Evolutionary conservation across 2,113 vertebrate species (phyloP).

Genomic region (Caracal caracal): DNA sequence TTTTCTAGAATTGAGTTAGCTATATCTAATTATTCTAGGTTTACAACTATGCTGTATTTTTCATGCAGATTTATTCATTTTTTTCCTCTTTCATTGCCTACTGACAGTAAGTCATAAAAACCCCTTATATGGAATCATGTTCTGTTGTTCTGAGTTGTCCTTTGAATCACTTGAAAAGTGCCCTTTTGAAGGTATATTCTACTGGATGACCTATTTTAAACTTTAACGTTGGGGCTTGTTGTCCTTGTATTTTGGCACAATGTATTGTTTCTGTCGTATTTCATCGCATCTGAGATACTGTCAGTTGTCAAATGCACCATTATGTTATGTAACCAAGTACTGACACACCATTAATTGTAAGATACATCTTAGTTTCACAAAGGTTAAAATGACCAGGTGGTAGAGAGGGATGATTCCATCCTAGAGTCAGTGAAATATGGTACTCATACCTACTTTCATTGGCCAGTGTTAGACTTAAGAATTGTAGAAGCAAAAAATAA

Average conservation of each 20-base stretch:
- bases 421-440: neutral
- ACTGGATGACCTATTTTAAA: conserved; percentile 69
- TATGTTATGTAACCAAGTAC: conserved; percentile 26
- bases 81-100: neutral
- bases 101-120: conserved; percentile 38
- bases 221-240: conserved; percentile 49
- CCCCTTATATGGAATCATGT: neutral
- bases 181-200: conserved; percentile 36
- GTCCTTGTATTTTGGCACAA: conserved; percentile 75
- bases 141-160: neutral
- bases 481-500: neutral
- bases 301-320: neutral
- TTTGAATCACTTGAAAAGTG: conserved; percentile 19
- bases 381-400: conserved; percentile 23
- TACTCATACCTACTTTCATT: conserved; percentile 30
- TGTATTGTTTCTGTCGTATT: conserved; percentile 63
- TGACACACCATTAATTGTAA: neutral
- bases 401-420: neutral
- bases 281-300: neutral
- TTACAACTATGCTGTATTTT: neutral
- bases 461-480: conserved; percentile 20
- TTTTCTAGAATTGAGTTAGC: conserved; percentile 11
- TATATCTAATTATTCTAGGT: neutral
- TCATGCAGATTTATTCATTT: neutral
- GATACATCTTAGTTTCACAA: neutral